phyloP scores from a whole-genome alignment of 64 coral and sea anemone species.

The Actinia tenebrosa region DNA sequence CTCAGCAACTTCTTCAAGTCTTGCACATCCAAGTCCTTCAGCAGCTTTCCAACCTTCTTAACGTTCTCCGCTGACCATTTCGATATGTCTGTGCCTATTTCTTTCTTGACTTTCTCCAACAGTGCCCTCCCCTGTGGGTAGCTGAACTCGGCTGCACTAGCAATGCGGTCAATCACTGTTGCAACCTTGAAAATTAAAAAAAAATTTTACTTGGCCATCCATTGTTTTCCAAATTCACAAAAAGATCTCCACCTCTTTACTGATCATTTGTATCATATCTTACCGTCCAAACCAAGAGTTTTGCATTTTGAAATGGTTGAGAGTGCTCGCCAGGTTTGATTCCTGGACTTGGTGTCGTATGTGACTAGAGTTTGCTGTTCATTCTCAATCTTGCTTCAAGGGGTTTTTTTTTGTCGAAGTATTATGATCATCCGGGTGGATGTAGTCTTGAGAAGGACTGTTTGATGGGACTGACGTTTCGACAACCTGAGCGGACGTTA shows the following conservation, averaged over 20 bases:
- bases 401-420: too few relatives aligned
- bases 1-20: constrained; percentile 51
- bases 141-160: constrained; percentile 48
- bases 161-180: constrained; percentile 35
- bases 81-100: constrained; percentile 38
- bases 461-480: too few relatives aligned
- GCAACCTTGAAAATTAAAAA: constrained; percentile 35
- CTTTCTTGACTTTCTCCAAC: constrained; percentile 61
- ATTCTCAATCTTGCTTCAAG: too few relatives aligned
- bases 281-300: too few relatives aligned
- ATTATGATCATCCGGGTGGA: too few relatives aligned
- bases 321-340: background rate
- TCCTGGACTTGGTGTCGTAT: background rate
- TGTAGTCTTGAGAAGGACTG: too few relatives aligned
- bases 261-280: background rate
- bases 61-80: constrained; percentile 50
- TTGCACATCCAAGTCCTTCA: constrained; percentile 55
- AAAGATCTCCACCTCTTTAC: too few relatives aligned
- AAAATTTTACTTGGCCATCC: background rate
- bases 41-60: constrained; percentile 59
- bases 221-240: too few relatives aligned
- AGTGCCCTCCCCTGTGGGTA: constrained; percentile 58
- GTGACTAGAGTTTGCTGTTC: too few relatives aligned
- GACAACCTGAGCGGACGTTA: too few relatives aligned
- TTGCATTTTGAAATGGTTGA: too few relatives aligned